Evolutionary conservation across 1,140 invertebrate genomes (phyloP), one percentile per base, ranked within the genome.

Genomic region (Zaprionus davidi): DNA sequence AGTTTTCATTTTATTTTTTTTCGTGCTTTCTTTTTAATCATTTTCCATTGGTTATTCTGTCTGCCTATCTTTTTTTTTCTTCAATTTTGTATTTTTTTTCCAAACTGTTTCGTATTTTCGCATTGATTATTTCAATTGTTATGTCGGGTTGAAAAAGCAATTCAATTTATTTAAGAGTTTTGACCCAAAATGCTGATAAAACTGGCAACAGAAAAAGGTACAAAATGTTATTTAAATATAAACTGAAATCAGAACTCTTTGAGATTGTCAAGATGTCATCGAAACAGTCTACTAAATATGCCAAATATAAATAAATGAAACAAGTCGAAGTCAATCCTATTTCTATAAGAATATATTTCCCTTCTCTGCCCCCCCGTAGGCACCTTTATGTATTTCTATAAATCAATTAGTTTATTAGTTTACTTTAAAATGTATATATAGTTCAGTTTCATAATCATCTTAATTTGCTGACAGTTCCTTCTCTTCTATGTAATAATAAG

Each of bases 101-200:
- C 49, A 38, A 15, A 51, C 51, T 51, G 20, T 64, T 67, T 24
- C 44, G 62, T 15, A 65, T 53, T 66, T 24, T 38, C 80, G 79
- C 79, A 81, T 78, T 31, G 9, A 9, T 31, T 31, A 3, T 31
- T 31, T 31, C 28, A 31, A 31, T 31, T 31, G 28, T 31, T 9
- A 7, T 31, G 28, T 9, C 28, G 9, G 6, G 7, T 31, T 7
- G 2, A 31, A 31, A 81, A 81, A 79, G 83, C 87, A 91, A 91
- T 91, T 91, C 81, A 87, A 91, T 91, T 91, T 91, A 91, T 87
- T 91, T 90, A 84, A 84, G 83, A 91, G 80, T 82, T 78, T 73
- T 80, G 36, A 70, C 64, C 44, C 56, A 38, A 22, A 44, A 78
- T 63, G 70, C 15, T 34, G 41, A 38, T 22, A 58, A 17, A 70